Evolutionary conservation across 2,113 vertebrate genomes (phyloP), one percentile per base, ranked within the genome.

Genomic region (Haliaeetus leucogaster): DNA sequence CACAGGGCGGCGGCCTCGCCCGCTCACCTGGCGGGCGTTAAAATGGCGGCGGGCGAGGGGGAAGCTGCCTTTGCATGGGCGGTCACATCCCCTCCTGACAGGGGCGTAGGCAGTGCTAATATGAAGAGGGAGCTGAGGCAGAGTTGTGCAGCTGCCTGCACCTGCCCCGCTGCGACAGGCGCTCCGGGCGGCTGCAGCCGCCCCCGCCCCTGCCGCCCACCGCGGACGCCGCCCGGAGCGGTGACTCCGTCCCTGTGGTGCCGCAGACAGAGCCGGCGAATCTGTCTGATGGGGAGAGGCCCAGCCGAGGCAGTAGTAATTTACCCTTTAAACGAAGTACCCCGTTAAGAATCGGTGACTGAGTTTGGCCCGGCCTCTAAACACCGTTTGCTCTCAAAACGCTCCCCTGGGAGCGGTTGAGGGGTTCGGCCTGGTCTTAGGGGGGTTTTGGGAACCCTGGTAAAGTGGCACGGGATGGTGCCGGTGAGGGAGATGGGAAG

Each of bases 31-130:
- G 2, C 3, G 6, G 15, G 9, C 7, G 3, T 6, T 22, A 58
- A 93, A n/a, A 95, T 95, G 96, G 96, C 65, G 85, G 34, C 47
- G 21, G 9, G 6, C 2, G 3, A 2, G 5, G 4, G 0, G 11
- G 4, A 1, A 0, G 18, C 0, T 0, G 12, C 0, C 0, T 0
- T 3, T 4, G 21, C 7, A 0, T 1, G 40, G 14, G 15, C 1
- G 12, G 4, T 7, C 8, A 1, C 21, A 2, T 10, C 2, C 0
- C 4, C 2, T 10, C 6, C 17, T 9, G 18, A 2, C 15, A 2
- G 47, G 4, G 14, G 1, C 4, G 21, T 0, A 3, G 8, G 0
- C 6, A 5, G 53, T 3, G 1, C 9, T 38, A 23, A n/a, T 4
- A 7, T 1, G 47, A 13, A 20, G 5, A 6, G 16, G 10, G 16